These are phyloP conservation scores for Patiria miniata DNA, from an alignment of 35 echinoderm and acorn worm genomes.

Conservation along the genomic window DNA sequence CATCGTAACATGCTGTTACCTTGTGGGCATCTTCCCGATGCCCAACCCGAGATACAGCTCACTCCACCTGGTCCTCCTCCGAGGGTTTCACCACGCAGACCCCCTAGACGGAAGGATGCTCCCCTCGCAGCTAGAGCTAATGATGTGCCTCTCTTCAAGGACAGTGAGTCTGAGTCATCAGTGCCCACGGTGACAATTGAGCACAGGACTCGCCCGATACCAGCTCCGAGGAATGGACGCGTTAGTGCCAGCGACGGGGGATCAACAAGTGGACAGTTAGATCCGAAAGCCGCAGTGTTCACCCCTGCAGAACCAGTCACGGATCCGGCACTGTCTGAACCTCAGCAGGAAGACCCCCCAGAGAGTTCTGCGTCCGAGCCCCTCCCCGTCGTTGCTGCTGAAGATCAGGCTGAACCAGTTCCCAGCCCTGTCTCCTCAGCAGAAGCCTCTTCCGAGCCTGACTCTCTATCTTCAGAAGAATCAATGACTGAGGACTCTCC, in stretches of 20 bases:
- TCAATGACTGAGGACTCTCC: not conserved
- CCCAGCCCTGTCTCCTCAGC: not conserved
- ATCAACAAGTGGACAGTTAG: not conserved
- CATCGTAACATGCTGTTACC: slow-evolving; percentile 38
- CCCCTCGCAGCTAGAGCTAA: not conserved
- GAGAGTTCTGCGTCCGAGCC: not conserved
- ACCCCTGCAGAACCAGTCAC: not conserved
- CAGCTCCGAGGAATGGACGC: not conserved
- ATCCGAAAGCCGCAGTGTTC: not conserved
- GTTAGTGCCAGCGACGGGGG: not conserved
- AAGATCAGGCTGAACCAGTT: not conserved
- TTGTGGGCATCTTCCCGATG: slow-evolving; percentile 4
- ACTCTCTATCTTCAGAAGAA: not conserved
- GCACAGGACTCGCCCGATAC: not conserved
- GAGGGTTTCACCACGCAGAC: not conserved
- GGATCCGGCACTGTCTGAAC: not conserved
- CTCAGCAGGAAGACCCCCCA: not conserved
- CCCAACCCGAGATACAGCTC: not conserved
- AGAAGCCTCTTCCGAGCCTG: not conserved
- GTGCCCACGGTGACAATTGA: not conserved
- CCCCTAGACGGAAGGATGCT: not conserved
- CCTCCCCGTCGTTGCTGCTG: not conserved
- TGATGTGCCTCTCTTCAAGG: not conserved
- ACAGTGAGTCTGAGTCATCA: not conserved
- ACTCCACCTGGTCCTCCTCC: not conserved